Percentiles rank a stretch among this genome's conserved stretches.
Evolutionary conservation across 2,113 vertebrate species (phyloP).

Genomic region (Elachura formosa): DNA sequence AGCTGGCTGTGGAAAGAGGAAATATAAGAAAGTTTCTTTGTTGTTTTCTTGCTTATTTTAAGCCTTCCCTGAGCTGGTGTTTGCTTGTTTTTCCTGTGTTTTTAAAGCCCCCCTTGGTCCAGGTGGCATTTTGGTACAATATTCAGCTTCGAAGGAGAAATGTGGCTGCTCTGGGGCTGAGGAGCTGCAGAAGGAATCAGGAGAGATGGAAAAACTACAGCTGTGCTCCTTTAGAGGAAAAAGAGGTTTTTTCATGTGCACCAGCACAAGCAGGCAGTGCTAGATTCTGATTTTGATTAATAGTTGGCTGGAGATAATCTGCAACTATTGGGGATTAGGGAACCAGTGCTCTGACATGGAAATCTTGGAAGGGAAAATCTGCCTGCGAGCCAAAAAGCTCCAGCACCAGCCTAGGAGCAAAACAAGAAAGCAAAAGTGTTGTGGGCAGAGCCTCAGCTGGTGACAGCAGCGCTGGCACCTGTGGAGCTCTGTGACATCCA

Average conservation of each 20-base stretch:
- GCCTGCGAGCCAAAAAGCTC: background rate
- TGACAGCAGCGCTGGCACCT: background rate
- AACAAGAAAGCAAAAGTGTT: background rate
- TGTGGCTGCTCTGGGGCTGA: background rate
- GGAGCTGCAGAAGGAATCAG: background rate
- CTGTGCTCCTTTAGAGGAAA: background rate
- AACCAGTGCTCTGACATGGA: background rate
- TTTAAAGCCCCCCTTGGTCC: background rate
- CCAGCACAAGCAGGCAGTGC: background rate
- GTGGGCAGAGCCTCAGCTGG: background rate
- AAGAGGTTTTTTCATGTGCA: background rate
- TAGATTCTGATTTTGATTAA: conserved; percentile 30
- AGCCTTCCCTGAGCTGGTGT: background rate
- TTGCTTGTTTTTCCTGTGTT: background rate
- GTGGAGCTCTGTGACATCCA: background rate
- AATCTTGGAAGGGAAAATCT: conserved; percentile 5
- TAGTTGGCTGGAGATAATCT: conserved; percentile 28
- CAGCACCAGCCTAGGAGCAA: background rate
- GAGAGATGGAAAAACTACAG: background rate
- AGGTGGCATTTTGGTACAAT: background rate
- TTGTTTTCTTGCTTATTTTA: background rate
- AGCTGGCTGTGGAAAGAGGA: background rate
- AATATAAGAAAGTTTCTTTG: background rate
- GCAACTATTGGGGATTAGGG: conserved; percentile 9
- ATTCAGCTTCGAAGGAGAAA: background rate